Conservation (phyloP, 1,140 invertebrate genomes). For the Zaprionus ghesquierei region DNA sequence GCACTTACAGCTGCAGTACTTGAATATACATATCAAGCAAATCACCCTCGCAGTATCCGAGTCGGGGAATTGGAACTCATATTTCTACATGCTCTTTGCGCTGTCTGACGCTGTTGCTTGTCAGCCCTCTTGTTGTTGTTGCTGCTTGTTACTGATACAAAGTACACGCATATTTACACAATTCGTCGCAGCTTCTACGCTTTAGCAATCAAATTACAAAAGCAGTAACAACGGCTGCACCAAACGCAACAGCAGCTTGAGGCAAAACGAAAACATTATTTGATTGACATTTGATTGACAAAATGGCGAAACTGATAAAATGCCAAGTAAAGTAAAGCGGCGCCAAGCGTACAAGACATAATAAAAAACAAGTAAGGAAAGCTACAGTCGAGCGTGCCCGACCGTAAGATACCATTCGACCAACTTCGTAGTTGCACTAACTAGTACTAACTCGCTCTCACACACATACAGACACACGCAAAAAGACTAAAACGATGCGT, state of each 20-base stretch:
- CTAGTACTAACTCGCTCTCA: no score
- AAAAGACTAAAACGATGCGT: no score
- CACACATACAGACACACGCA: no score
- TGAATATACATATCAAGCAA: background rate
- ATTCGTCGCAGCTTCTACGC: conserved; percentile 78
- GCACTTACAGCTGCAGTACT: background rate
- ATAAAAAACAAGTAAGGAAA: background rate
- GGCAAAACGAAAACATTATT: conserved; percentile 70
- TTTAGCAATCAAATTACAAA: conserved; percentile 80
- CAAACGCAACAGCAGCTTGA: conserved; percentile 20
- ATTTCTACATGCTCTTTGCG: conserved; percentile 43
- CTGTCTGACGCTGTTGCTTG: conserved; percentile 23
- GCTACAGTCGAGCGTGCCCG: no score
- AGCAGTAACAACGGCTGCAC: conserved; percentile 30
- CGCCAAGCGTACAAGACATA: conserved; percentile 40
- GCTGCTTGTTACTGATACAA: conserved; percentile 56
- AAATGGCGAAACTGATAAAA: conserved; percentile 64
- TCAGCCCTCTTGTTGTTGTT: conserved; percentile 22
- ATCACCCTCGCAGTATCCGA: conserved; percentile 56
- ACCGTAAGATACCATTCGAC: no score
- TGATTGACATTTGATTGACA: conserved; percentile 80
- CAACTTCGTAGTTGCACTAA: no score
- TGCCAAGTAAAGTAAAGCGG: conserved; percentile 58
- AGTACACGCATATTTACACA: conserved; percentile 81
- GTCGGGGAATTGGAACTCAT: background rate